phyloP scores from a whole-genome alignment of 2,888 invertebrate genomes.

The Thera obeliscata region DNA sequence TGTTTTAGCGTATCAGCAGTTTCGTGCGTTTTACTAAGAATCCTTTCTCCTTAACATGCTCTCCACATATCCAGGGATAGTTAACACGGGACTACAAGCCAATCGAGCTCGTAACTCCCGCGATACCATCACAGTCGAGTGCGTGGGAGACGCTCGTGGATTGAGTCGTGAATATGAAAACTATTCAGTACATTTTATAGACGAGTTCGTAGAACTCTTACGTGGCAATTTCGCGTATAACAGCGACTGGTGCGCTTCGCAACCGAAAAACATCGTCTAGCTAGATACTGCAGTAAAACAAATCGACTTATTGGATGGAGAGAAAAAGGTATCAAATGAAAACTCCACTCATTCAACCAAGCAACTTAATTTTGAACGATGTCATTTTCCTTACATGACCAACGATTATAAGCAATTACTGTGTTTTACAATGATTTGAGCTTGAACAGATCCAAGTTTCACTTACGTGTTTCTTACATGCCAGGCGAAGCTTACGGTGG shows the following conservation, averaged over 20 bases:
- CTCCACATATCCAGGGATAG: slow-evolving; percentile 20
- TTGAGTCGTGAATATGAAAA: slow-evolving; percentile 33
- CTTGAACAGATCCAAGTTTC: no score
- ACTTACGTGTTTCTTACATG: no score
- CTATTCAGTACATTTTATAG: neutral
- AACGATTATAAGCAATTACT: no score
- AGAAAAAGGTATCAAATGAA: no score
- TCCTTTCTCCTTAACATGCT: slow-evolving; percentile 7
- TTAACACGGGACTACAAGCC: slow-evolving; percentile 35
- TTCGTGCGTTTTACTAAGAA: neutral
- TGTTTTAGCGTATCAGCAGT: neutral
- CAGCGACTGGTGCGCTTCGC: neutral
- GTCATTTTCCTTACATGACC: no score
- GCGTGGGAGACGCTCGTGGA: slow-evolving; percentile 40
- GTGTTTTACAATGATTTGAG: no score
- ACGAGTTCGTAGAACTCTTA: neutral
- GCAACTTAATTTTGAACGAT: no score
- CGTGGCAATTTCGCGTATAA: neutral
- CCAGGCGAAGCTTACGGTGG: no score
- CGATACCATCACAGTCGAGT: slow-evolving; percentile 41
- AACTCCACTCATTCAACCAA: no score
- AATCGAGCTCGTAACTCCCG: slow-evolving; percentile 44
- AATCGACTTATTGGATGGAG: no score
- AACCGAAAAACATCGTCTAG: no score
- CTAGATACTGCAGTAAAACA: no score